Conservation (phyloP, 1,140 invertebrate species). For the Chymomyza costata region DNA sequence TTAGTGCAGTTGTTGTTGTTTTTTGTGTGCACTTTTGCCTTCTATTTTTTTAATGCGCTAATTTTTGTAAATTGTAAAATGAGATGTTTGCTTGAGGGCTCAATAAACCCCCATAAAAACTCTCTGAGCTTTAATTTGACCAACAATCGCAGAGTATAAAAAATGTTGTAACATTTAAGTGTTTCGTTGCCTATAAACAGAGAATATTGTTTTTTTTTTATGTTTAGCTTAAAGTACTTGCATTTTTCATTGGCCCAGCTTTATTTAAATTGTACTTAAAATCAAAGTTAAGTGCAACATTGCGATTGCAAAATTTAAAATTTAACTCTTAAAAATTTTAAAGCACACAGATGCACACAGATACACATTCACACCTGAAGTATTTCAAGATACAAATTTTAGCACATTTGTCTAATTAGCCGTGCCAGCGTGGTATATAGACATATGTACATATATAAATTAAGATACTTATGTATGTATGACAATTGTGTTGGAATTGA, state of each 20-base stretch:
- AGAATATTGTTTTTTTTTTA: conserved; percentile 18
- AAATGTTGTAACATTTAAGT: conserved; percentile 66
- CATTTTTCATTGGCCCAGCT: conserved; percentile 23
- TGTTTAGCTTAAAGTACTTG: conserved; percentile 3
- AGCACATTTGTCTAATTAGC: too few relatives aligned
- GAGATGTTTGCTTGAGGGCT: conserved; percentile 25
- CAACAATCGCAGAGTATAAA: conserved; percentile 12
- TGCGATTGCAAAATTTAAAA: conserved; percentile 41
- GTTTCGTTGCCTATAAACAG: conserved; percentile 21
- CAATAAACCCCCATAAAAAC: conserved; percentile 24
- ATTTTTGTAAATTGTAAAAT: conserved; percentile 57
- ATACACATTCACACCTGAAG: too few relatives aligned
- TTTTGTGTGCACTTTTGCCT: neutral
- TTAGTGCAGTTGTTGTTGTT: neutral
- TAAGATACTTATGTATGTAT: too few relatives aligned
- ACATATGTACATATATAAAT: too few relatives aligned
- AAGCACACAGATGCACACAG: too few relatives aligned
- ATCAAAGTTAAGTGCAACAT: conserved; percentile 67
- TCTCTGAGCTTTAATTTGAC: too few relatives aligned
- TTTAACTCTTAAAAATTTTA: too few relatives aligned
- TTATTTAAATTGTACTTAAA: conserved; percentile 46
- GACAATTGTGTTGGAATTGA: too few relatives aligned
- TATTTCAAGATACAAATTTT: too few relatives aligned
- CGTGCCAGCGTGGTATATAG: too few relatives aligned
- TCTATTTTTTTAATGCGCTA: conserved; percentile 62